These are phyloP conservation scores for Amblyopsis hoosieri DNA, from an alignment of 2,797 vertebrate species.

Conservation along the genomic window DNA sequence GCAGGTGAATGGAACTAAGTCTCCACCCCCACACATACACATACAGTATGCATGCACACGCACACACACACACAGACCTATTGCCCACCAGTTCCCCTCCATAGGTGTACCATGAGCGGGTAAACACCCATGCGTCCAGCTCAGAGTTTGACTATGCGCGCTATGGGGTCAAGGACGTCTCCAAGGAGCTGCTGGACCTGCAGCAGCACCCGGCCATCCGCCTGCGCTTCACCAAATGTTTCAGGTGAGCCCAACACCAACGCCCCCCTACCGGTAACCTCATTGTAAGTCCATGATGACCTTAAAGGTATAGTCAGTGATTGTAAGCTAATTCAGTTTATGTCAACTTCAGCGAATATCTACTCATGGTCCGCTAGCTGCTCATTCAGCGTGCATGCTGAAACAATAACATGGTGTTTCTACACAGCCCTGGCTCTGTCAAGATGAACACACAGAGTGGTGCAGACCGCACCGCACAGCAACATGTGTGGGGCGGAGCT, in stretches of 20 bases:
- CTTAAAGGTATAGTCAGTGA: too few species aligned
- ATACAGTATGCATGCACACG: neutral
- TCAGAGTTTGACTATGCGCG: constrained; percentile 84
- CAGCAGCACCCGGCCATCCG: constrained; percentile 76
- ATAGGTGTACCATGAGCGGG: constrained; percentile 83
- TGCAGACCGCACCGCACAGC: too few species aligned
- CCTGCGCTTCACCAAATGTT: constrained; percentile 83
- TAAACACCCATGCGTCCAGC: constrained; percentile 81
- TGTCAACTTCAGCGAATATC: too few species aligned
- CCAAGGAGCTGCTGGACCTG: constrained; percentile 78
- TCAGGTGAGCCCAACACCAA: constrained; percentile 56
- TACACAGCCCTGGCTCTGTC: too few species aligned
- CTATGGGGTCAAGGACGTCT: constrained; percentile 82
- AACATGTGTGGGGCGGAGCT: too few species aligned
- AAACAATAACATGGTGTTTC: too few species aligned
- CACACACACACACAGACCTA: neutral
- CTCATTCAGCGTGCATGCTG: too few species aligned
- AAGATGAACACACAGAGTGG: too few species aligned
- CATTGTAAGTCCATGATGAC: too few species aligned
- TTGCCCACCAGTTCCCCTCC: constrained; percentile 44
- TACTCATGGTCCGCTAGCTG: too few species aligned
- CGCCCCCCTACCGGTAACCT: neutral
- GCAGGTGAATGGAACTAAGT: constrained; percentile 57
- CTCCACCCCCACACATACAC: neutral
- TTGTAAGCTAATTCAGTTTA: too few species aligned